phyloP scores from a whole-genome alignment of 2,888 invertebrate species.

The Ochlodes sylvanus region DNA sequence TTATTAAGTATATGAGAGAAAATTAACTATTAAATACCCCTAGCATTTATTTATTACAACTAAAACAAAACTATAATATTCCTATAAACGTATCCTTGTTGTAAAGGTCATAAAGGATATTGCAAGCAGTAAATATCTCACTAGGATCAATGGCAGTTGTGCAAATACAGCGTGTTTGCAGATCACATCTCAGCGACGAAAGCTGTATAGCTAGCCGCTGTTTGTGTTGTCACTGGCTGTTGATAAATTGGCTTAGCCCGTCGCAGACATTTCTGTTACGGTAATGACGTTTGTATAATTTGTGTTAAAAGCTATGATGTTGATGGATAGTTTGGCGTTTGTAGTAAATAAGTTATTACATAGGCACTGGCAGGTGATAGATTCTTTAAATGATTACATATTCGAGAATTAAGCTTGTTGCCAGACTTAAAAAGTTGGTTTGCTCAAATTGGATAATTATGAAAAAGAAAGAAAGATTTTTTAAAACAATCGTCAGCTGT shows the following conservation, averaged over 20 bases:
- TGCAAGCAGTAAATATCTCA: slow-evolving; percentile 77
- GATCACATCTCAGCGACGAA: slow-evolving; percentile 70
- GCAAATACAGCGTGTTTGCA: slow-evolving; percentile 74
- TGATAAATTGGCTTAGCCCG: slow-evolving; percentile 65
- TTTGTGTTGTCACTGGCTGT: slow-evolving; percentile 62
- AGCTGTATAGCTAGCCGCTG: slow-evolving; percentile 50
- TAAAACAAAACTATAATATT: background rate
- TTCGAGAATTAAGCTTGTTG: no score
- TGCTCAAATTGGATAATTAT: no score
- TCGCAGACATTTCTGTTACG: slow-evolving; percentile 26
- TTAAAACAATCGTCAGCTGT: no score
- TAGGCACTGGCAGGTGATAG: background rate
- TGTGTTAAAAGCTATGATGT: slow-evolving; percentile 12
- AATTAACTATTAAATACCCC: no score
- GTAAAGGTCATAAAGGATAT: background rate
- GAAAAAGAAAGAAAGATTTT: no score
- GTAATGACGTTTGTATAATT: slow-evolving; percentile 28
- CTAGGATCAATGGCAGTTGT: slow-evolving; percentile 77
- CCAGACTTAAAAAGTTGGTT: no score
- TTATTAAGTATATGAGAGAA: no score
- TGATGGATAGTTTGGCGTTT: background rate
- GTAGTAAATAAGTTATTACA: background rate
- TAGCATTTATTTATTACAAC: no score
- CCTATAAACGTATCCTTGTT: no score
- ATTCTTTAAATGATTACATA: no score